Evolutionary conservation across 2,797 vertebrate genomes (phyloP).

Genomic region (Eutrigla gurnardus): DNA sequence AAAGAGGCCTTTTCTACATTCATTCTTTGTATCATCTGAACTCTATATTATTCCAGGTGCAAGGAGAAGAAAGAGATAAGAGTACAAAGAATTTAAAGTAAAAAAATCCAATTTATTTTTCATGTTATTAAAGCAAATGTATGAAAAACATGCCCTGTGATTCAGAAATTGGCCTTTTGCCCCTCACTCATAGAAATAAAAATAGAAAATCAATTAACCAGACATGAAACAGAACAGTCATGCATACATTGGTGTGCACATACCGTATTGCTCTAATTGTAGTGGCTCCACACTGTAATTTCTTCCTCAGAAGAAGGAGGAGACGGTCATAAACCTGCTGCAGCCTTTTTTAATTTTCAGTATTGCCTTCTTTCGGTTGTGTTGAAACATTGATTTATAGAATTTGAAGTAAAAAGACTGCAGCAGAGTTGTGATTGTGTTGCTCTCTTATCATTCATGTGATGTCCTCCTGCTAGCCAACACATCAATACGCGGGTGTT

Average conservation of each 20-base stretch:
- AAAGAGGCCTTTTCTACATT: slow-evolving; percentile 39
- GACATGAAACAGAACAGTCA: slow-evolving; percentile 14
- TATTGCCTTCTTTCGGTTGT: slow-evolving; percentile 1
- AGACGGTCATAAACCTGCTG: background rate
- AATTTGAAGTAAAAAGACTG: slow-evolving; percentile 14
- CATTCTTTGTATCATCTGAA: slow-evolving; percentile 32
- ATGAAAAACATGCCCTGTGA: slow-evolving; percentile 20
- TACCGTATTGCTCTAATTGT: slow-evolving; percentile 9
- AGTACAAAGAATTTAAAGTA: slow-evolving; percentile 26
- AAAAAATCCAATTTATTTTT: slow-evolving; percentile 36
- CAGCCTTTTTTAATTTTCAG: slow-evolving; percentile 12
- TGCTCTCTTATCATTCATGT: background rate
- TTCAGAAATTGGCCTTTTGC: slow-evolving; percentile 42
- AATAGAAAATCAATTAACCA: slow-evolving; percentile 18
- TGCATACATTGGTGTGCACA: background rate
- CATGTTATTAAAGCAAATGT: slow-evolving; percentile 48
- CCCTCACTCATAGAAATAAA: background rate
- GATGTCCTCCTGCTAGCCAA: background rate
- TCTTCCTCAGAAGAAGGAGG: slow-evolving; percentile 5
- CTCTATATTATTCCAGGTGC: slow-evolving; percentile 24
- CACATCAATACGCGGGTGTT: background rate
- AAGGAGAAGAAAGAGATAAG: slow-evolving; percentile 14
- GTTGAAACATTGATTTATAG: background rate
- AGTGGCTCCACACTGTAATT: background rate
- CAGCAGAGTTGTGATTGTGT: background rate